These are phyloP conservation scores for Leptoteleia sp. DNA, from an alignment of 1,140 invertebrate genomes.

Conservation along the genomic window DNA sequence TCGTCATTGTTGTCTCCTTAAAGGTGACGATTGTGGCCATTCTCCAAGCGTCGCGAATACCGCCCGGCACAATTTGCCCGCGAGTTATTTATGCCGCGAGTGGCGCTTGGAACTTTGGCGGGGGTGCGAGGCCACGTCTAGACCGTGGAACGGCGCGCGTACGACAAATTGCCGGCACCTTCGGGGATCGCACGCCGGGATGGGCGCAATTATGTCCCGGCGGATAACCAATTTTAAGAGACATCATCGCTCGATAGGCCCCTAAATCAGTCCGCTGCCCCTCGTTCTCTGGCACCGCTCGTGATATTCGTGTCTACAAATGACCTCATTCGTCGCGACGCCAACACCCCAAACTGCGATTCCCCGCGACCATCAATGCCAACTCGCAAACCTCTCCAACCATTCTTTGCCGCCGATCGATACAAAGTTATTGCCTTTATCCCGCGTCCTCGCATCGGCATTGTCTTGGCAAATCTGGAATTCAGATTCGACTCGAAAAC, in stretches of 20 bases:
- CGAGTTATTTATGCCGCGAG: slow-evolving; percentile 46
- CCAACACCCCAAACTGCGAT: slow-evolving; percentile 59
- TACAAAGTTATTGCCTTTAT: too few species aligned
- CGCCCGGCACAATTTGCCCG: slow-evolving; percentile 30
- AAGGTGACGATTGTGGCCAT: slow-evolving; percentile 53
- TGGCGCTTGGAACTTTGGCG: not conserved
- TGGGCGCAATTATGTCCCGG: slow-evolving; percentile 55
- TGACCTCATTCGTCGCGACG: slow-evolving; percentile 66
- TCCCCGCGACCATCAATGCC: slow-evolving; percentile 57
- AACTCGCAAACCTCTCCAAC: slow-evolving; percentile 57
- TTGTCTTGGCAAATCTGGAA: too few species aligned
- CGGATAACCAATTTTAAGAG: slow-evolving; percentile 64
- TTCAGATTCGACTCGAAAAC: too few species aligned
- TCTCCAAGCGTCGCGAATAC: slow-evolving; percentile 25
- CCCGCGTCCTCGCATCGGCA: too few species aligned
- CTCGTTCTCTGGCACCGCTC: slow-evolving; percentile 59
- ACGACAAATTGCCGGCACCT: slow-evolving; percentile 55
- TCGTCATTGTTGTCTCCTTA: slow-evolving; percentile 32
- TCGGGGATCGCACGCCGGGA: slow-evolving; percentile 32
- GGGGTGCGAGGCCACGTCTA: slow-evolving; percentile 21
- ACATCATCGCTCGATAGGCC: slow-evolving; percentile 61
- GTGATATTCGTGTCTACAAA: slow-evolving; percentile 65
- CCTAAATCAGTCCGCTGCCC: slow-evolving; percentile 63
- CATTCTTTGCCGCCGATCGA: slow-evolving; percentile 51
- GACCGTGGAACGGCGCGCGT: slow-evolving; percentile 32